Evolutionary conservation across 2,113 vertebrate genomes (phyloP), one percentile per base, ranked within the genome.

Genomic region (Ptilorrhoa leucosticta): DNA sequence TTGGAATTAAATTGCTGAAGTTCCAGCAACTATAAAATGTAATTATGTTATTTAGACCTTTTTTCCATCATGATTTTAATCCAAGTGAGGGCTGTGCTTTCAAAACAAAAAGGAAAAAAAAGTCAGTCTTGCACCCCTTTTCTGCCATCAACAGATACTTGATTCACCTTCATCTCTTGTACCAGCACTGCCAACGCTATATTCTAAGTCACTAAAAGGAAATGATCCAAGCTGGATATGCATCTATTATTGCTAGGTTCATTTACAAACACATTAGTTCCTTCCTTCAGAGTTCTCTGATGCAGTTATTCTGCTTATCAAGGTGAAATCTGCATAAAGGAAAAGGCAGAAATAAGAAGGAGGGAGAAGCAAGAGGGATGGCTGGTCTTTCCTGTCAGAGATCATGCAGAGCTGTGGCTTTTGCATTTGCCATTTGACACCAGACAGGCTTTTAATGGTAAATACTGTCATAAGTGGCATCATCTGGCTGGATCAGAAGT

Each of bases 1-100:
- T 90, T 76, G 63, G 65, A 94, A 93, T 95, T 93, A 71, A 97
- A 95, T 94, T 95, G 93, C 73, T 81, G 61, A 72, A 77, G 73
- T 86, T 92, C 44, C 80, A 96, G 79, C 89, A 85, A 78, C 83
- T 90, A 9, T 71, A 17, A 88, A 94, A 95, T 68, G 28, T 66
- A 90, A 90, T 95, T 83, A 89, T n/a, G 30, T 37, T 92, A 63
- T 48, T 97, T 85, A 75, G 72, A 66, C 37, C 30, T 60, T 72
- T 85, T 53, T 77, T 92, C 50, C 42, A 69, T 93, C 11, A 11
- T 76, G n/a, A 53, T 82, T 80, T 87, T 69, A 68, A 73, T 80
- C 45, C 37, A 82, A 5, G 15, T 48, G 45, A 66, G 39, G 47
- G 16, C 40, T 75, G 33, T 66, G 51, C 69, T 87, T 78, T 60